phyloP scores from a whole-genome alignment of 2,888 invertebrate species.

The Halictus ligatus region DNA sequence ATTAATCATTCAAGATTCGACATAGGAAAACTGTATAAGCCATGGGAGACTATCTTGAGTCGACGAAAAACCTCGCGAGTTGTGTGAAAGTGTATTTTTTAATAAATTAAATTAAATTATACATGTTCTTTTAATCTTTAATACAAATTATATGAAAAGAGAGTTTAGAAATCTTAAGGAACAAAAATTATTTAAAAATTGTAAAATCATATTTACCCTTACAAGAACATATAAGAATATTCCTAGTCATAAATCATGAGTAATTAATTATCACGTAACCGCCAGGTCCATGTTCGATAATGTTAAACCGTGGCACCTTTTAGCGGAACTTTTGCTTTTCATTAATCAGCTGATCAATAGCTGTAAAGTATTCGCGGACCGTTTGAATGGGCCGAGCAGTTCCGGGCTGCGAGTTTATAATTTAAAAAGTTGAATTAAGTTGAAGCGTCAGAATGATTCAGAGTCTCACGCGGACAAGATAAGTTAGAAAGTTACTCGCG shows the following conservation, averaged over 20 bases:
- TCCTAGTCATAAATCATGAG: not conserved
- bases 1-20: no score
- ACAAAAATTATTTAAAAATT: not conserved
- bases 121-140: not conserved
- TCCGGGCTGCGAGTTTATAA: not conserved
- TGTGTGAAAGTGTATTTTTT: no score
- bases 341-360: constrained; percentile 13
- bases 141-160: not conserved
- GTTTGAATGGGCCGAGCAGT: not conserved
- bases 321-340: not conserved
- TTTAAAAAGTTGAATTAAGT: not conserved
- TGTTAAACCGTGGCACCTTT: not conserved
- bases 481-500: constrained; percentile 12
- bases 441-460: constrained; percentile 16
- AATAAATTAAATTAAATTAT: no score
- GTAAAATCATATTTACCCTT: not conserved
- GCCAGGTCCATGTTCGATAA: not conserved
- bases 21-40: no score
- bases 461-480: constrained; percentile 7
- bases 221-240: not conserved
- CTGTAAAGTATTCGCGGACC: not conserved
- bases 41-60: not conserved
- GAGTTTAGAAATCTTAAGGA: not conserved
- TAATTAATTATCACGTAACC: not conserved
- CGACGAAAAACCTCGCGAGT: no score